Conservation (phyloP, 2,113 vertebrate species). For the Chloebia gouldiae region DNA sequence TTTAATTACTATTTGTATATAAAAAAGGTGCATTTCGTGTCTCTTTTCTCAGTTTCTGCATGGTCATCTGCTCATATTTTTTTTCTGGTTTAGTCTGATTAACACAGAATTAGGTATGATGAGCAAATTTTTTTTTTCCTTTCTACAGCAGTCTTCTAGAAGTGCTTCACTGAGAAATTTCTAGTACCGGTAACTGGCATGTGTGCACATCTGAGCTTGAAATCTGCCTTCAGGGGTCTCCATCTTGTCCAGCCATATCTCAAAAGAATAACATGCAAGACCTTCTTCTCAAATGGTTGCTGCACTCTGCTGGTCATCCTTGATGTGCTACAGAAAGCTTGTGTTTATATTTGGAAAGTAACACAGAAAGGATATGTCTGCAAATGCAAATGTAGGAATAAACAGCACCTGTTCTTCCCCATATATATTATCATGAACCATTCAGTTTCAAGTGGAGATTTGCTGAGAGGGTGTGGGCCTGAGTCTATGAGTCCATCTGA, state of each 20-base stretch:
- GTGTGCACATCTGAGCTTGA: background rate
- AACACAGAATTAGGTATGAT: background rate
- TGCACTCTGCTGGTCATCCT: constrained; percentile 21
- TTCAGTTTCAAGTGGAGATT: background rate
- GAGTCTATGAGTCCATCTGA: background rate
- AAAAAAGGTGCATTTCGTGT: background rate
- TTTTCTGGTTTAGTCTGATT: background rate
- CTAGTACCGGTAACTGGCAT: background rate
- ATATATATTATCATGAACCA: fast-evolving
- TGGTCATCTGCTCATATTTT: background rate
- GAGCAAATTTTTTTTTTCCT: background rate
- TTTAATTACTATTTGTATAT: background rate
- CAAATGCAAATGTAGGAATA: background rate
- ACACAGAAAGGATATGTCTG: background rate
- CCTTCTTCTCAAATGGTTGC: background rate
- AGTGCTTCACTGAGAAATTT: background rate
- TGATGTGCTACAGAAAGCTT: background rate
- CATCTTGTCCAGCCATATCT: background rate
- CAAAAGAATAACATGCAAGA: background rate
- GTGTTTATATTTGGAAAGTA: background rate
- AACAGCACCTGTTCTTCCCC: fast-evolving
- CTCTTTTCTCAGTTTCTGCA: background rate
- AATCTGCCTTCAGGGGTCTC: background rate
- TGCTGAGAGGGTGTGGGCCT: fast-evolving
- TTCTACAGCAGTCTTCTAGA: background rate